Percentiles rank a stretch among this genome's conserved stretches.
Conservation (phyloP, 1,140 invertebrate species). For the Diabrotica virgifera region DNA sequence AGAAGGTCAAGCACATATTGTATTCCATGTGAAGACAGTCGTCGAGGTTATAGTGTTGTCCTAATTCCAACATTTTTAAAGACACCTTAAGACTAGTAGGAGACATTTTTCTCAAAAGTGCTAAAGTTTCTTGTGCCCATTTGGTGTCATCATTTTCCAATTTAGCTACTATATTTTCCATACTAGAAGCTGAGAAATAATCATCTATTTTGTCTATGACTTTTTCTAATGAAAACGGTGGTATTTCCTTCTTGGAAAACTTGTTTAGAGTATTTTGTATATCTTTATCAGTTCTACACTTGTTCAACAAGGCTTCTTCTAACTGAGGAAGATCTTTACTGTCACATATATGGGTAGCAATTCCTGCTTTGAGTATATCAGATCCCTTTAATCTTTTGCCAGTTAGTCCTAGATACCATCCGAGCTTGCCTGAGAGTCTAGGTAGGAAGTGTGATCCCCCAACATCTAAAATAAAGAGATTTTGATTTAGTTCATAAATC, state of each 20-base stretch:
- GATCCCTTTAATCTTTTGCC: constrained; percentile 79
- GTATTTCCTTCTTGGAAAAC: constrained; percentile 52
- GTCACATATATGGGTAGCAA: constrained; percentile 90
- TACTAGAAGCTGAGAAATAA: constrained; percentile 68
- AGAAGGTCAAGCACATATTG: constrained; percentile 69
- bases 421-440: constrained; percentile 81
- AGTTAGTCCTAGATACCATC: constrained; percentile 90
- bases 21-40: constrained; percentile 93
- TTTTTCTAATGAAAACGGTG: constrained; percentile 70
- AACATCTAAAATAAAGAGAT: constrained; percentile 66
- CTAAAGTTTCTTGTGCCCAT: constrained; percentile 70
- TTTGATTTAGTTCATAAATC: not conserved
- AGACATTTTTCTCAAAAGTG: constrained; percentile 78
- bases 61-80: constrained; percentile 71
- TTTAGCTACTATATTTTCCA: constrained; percentile 80
- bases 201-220: constrained; percentile 79
- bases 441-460: constrained; percentile 91
- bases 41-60: constrained; percentile 67
- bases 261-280: constrained; percentile 60
- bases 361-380: constrained; percentile 85
- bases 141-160: constrained; percentile 73
- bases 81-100: constrained; percentile 93
- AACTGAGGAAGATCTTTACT: constrained; percentile 66
- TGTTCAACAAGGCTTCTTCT: constrained; percentile 64
- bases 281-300: constrained; percentile 57